Evolutionary conservation across 2,113 vertebrate species (phyloP).

Genomic region (Pygoscelis adeliae): DNA sequence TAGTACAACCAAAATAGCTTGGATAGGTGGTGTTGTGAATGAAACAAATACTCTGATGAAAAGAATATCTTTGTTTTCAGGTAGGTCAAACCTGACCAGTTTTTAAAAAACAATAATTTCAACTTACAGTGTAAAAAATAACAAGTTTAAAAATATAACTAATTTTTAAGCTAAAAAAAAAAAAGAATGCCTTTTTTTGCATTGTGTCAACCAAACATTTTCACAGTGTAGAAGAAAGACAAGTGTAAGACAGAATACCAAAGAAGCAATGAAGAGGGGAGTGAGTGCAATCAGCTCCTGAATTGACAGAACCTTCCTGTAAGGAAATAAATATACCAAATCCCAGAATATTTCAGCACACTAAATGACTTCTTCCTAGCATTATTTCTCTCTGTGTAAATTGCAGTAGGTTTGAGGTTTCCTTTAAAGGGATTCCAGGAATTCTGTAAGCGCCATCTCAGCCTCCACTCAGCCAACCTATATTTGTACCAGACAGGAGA

Average conservation of each 20-base stretch:
- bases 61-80: neutral
- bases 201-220: neutral
- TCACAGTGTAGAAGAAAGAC: neutral
- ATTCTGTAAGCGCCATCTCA: neutral
- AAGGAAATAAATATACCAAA: neutral
- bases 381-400: neutral
- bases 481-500: neutral
- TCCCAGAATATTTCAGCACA: neutral
- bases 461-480: accelerated
- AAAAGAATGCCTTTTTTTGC: accelerated
- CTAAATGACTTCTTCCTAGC: neutral
- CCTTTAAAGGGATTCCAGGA: neutral
- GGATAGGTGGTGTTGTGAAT: accelerated
- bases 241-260: neutral
- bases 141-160: accelerated
- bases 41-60: neutral
- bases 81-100: accelerated
- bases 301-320: neutral
- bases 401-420: neutral
- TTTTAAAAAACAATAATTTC: neutral
- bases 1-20: neutral
- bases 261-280: neutral
- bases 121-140: neutral
- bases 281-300: neutral
- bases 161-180: neutral